phyloP scores from a whole-genome alignment of 1,140 invertebrate species.

The Ephestia elutella region DNA sequence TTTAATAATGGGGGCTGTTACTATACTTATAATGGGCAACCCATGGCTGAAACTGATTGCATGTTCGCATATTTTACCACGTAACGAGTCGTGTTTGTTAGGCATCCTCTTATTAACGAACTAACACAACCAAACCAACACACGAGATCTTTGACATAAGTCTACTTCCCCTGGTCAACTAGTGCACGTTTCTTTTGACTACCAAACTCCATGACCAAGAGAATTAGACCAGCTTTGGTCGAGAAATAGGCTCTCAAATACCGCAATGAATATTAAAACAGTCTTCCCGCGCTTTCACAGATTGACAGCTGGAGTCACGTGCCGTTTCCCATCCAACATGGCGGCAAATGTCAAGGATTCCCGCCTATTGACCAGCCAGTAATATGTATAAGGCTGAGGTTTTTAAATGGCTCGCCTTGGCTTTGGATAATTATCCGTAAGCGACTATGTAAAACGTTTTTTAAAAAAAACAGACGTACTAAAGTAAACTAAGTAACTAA shows the following conservation, averaged over 20 bases:
- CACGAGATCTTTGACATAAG: neutral
- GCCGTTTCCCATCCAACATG: conserved; percentile 3
- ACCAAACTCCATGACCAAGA: neutral
- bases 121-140: neutral
- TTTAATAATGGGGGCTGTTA: too few species aligned
- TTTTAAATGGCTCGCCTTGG: too few species aligned
- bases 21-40: neutral
- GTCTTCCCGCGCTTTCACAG: conserved; percentile 10
- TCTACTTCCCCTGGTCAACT: neutral
- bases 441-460: too few species aligned
- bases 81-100: neutral
- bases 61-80: neutral
- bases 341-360: conserved; percentile 14
- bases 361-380: neutral
- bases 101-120: neutral
- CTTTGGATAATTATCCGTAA: too few species aligned
- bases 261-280: conserved; percentile 8
- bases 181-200: neutral
- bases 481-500: too few species aligned
- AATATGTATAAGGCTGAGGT: too few species aligned
- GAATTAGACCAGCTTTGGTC: neutral
- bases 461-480: neutral
- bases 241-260: neutral
- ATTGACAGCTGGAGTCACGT: conserved; percentile 10
- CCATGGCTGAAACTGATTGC: neutral